Evolutionary conservation across 2,888 invertebrate genomes (phyloP), one percentile per base, ranked within the genome.

Genomic region (Geophilus truncorum): DNA sequence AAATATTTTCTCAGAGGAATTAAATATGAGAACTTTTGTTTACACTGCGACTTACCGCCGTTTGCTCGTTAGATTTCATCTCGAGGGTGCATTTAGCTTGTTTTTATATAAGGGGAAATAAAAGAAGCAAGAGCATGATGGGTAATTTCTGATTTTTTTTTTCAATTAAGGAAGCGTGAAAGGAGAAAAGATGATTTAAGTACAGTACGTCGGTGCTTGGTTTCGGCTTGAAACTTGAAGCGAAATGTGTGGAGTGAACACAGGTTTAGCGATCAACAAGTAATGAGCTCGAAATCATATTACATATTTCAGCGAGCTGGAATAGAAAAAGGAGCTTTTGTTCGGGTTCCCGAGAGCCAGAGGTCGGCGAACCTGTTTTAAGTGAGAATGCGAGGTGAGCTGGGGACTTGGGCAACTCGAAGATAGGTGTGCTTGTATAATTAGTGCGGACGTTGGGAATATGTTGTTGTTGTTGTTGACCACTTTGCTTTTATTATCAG

Each of bases 401-500:
- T 10, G 70, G 70, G 70, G 28, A 15, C 28, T 70, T 25, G 70
- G 25, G 18, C 25, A 70, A n/a, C 28, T 70, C 28, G 10, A 23
- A 70, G 70, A 28, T 70, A 10, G 51, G 28, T 23, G 23, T 25
- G 70, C 28, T 28, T n/a, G 70, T 28, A 28, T 70, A 70, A 70
- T 70, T 70, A 70, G 70, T 15, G 70, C n/a, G 70, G 70, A 28
- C 1, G 70, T 23, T 23, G 0, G 70, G 25, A 70, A 23, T 70
- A 70, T 51, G 70, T 0, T 28, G 28, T 28, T 70, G 70, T 25
- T 51, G 70, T 0, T 28, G 28, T 28, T 70, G 70, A 28, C 70
- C 70, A 70, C 70, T 70, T 70, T n/a, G 1, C 70, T 28, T 70
- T 70, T 70, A 70, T 70, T 70, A 70, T 70, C 70, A 70, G 25